Evolutionary conservation across 1,140 invertebrate genomes (phyloP), one percentile per base, ranked within the genome.

Genomic region (Drosophila navojoa): DNA sequence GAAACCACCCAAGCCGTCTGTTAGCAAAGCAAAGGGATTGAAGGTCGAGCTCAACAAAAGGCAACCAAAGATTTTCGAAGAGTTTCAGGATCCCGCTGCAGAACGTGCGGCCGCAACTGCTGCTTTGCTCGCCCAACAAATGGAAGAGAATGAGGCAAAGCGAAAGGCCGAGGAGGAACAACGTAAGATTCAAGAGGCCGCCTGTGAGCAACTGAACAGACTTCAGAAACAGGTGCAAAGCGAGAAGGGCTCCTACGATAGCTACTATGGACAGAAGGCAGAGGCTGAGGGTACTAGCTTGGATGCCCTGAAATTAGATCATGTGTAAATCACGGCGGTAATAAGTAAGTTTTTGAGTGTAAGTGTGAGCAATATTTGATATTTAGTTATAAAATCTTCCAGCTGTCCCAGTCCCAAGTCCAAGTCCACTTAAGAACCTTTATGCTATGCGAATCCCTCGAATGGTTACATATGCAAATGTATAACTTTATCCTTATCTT

Each of bases 81-180:
- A 86, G 47, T 87, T 78, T 25, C 80, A 89, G 57, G 85, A 89
- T 64, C 80, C 80, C 6, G 85, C 85, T n/a, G 84, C 80, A 0
- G 84, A 89, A 25, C 52, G 85, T 15, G 84, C 84, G 1, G 84
- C 85, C 1, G 90, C 90, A 6, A 78, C 80, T 0, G 90, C 90
- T 0, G 90, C 91, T 25, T 47, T 91, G 50, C 66, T 79, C 11
- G 73, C 81, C 25, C 81, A 89, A 42, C 82, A 91, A 49, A 76
- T 79, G 42, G 86, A 91, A 49, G 84, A 91, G 67, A 79, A 82
- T 42, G 86, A 89, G 59, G 68, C 74, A 0, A 91, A 91, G 59
- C 80, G 90, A 1, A 90, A 91, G 66, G 78, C 81, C 4, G 82
- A 90, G 42, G 84, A 84, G 50, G 90, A 87, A 15, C 74, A 79